These are phyloP conservation scores for Capromys pilorides DNA, from an alignment of 2,797 vertebrate species.

Conservation along the genomic window DNA sequence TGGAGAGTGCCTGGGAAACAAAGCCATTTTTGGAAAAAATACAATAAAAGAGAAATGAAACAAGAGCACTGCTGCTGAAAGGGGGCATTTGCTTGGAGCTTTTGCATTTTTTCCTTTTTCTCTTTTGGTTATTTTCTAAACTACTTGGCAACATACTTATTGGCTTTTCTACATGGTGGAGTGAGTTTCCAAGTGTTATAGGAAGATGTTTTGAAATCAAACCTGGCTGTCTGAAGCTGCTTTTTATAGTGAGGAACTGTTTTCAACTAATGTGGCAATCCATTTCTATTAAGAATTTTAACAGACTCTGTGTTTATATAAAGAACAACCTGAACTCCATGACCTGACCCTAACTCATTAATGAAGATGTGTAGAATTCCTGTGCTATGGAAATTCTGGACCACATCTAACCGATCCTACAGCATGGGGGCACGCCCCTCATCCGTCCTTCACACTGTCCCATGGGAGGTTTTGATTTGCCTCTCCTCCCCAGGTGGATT, in stretches of 20 bases:
- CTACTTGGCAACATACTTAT: conserved; percentile 53
- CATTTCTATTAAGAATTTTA: conserved; percentile 55
- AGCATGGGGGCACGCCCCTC: not conserved
- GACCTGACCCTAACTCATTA: not conserved
- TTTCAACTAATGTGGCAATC: conserved; percentile 74
- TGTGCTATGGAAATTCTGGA: not conserved
- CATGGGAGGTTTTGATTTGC: not conserved
- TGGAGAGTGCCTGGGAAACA: conserved; percentile 9
- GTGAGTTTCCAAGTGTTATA: conserved; percentile 66
- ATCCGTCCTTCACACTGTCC: not conserved
- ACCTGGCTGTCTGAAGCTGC: conserved; percentile 74
- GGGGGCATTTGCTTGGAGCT: conserved; percentile 26
- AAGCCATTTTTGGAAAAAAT: conserved; percentile 46
- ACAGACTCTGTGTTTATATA: conserved; percentile 53
- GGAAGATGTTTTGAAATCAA: conserved; percentile 81
- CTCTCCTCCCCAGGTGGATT: not conserved
- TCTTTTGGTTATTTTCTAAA: conserved; percentile 35
- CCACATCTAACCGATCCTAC: not conserved
- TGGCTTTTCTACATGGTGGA: conserved; percentile 1
- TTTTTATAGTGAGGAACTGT: conserved; percentile 73
- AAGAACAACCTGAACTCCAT: conserved; percentile 26
- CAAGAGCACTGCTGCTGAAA: conserved; percentile 43
- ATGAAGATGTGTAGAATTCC: not conserved
- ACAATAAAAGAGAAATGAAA: conserved; percentile 34
- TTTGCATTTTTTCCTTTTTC: not conserved